A percentile compares a stretch with the other conserved stretches of the same genome.
phyloP scores from a whole-genome alignment of 2,797 vertebrate species.

The Periparus ater region DNA sequence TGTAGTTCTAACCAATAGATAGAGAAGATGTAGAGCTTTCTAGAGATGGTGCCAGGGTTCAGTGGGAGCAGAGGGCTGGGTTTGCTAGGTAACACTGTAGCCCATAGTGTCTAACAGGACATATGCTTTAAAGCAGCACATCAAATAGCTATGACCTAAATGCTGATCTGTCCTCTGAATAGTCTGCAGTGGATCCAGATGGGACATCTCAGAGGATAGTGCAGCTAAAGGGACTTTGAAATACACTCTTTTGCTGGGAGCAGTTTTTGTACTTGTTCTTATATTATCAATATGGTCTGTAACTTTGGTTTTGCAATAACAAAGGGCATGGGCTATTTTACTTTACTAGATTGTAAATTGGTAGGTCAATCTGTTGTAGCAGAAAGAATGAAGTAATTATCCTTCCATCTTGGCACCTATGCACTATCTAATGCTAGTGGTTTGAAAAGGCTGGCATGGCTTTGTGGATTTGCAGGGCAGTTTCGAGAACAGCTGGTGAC shows the following conservation, averaged over 20 bases:
- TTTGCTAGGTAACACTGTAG: background rate
- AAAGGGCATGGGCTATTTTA: background rate
- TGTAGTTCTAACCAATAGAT: background rate
- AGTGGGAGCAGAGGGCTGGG: background rate
- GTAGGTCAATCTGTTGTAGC: background rate
- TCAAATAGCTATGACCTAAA: background rate
- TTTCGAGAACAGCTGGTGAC: background rate
- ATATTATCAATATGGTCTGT: too few relatives aligned
- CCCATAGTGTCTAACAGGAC: background rate
- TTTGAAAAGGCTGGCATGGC: background rate
- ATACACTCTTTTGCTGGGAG: background rate
- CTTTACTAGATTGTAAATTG: background rate
- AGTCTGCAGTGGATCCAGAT: background rate
- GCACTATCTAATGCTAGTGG: background rate
- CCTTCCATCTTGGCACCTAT: background rate
- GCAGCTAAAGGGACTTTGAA: background rate
- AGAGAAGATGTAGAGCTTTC: background rate
- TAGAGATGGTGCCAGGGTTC: background rate
- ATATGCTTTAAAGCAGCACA: background rate
- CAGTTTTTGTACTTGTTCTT: background rate
- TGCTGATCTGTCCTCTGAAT: background rate
- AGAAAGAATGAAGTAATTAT: background rate
- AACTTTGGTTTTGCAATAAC: conserved; percentile 31
- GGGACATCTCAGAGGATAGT: background rate
- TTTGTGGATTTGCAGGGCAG: background rate